Evolutionary conservation across 2,113 vertebrate genomes (phyloP), one percentile per base, ranked within the genome.

Genomic region (Gnathonemus longibarbis): DNA sequence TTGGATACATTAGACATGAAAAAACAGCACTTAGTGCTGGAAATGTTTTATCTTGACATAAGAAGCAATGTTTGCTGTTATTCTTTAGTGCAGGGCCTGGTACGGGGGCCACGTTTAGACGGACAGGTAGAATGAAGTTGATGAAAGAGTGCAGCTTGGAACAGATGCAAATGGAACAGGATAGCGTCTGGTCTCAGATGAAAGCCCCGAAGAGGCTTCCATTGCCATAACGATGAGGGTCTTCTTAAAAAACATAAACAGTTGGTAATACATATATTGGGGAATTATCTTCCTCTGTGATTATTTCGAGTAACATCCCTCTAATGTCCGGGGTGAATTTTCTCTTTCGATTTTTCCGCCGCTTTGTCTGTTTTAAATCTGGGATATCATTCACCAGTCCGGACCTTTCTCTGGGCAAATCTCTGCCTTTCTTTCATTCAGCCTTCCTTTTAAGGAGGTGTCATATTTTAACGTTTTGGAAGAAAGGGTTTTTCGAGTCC

Each of bases 221-320:
- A 84, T 91, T 91, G 87, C 91, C 90, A 91, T 92, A 91, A 91
- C 91, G 84, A 91, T 90, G 92, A 92, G 85, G 88, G 88, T 93
- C 90, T 92, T 90, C 87, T 62, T 45, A 50, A 90, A 85, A 91
- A 93, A 91, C 88, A 91, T 92, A 91, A 91, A 92, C 91, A 92
- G 91, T 92, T 93, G 91, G 90, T 88, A 91, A 90, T 92, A 89
- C 91, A 90, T 92, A 85, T 90, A 90, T 93, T 66, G 91, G 31
- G 85, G 89, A 90, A 77, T 90, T 89, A 85, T 89, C 90, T 90
- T 90, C 77, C 7, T 35, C 87, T 74, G 88, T 53, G 89, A 91
- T 90, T 90, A 91, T 89, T 86, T 88, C 89, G 89, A 91, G 91
- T 88, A 90, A 90, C 88, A 66, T 21, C 62, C 56, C 74, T 31